Evolutionary conservation across 1,140 invertebrate genomes (phyloP).

Genomic region (Limonius californicus): DNA sequence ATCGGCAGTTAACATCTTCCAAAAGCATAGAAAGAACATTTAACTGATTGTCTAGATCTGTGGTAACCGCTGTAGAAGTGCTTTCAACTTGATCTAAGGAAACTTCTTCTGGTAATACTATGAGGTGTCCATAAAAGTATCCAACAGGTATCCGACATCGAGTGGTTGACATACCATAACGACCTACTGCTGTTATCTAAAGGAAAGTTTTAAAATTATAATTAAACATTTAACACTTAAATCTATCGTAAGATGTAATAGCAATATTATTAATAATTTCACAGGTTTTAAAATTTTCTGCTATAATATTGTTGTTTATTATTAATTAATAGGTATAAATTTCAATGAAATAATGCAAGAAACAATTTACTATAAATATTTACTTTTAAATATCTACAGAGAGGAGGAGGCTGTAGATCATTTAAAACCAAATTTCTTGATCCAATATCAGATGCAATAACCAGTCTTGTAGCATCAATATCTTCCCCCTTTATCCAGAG

Average conservation of each 20-base stretch:
- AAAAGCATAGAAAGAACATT: conserved; percentile 50
- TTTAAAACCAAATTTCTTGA: conserved; percentile 76
- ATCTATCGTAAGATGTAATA: no score
- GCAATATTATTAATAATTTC: no score
- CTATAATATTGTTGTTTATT: no score
- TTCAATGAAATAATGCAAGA: not conserved
- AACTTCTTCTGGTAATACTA: conserved; percentile 51
- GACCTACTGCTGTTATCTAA: conserved; percentile 77
- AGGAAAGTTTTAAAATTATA: no score
- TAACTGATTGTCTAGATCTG: conserved; percentile 42
- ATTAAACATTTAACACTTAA: no score
- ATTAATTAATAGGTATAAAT: no score
- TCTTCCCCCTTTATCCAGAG: conserved; percentile 85
- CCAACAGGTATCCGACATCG: conserved; percentile 86
- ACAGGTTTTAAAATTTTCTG: no score
- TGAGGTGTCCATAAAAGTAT: conserved; percentile 87
- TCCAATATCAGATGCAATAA: conserved; percentile 81
- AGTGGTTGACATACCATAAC: conserved; percentile 85
- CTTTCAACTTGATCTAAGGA: conserved; percentile 26
- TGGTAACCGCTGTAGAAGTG: conserved; percentile 12
- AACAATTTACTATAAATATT: not conserved
- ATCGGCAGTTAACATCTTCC: conserved; percentile 79
- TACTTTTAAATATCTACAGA: conserved; percentile 87
- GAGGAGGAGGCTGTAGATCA: conserved; percentile 83
- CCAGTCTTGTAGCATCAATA: conserved; percentile 74